These are phyloP conservation scores for Hesperophylax magnus DNA, from an alignment of 1,140 invertebrate genomes.

Conservation along the genomic window DNA sequence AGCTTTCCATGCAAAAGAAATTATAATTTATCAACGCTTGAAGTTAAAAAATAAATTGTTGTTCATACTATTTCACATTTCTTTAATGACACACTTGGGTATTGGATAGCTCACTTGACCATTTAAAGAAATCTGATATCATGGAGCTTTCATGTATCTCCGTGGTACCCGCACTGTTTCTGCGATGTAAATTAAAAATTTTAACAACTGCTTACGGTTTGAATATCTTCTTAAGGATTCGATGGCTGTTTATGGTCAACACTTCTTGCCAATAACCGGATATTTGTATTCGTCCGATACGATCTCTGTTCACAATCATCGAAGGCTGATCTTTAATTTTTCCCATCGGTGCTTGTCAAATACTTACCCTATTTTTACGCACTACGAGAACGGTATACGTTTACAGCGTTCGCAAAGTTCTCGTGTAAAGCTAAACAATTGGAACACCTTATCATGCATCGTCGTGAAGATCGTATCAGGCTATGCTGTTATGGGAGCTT, in stretches of 20 bases:
- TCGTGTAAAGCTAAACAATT: no score
- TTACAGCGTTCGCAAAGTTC: no score
- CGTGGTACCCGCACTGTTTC: background rate
- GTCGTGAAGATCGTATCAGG: no score
- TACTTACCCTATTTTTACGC: background rate
- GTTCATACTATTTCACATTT: no score
- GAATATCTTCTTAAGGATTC: background rate
- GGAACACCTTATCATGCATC: no score
- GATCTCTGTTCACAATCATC: background rate
- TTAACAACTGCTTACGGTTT: conserved; percentile 8
- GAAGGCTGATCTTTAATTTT: background rate
- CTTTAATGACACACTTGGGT: no score
- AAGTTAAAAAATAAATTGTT: no score
- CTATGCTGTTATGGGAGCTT: no score
- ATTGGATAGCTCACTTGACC: background rate
- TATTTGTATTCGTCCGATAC: conserved; percentile 5
- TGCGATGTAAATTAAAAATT: background rate
- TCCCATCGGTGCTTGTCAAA: background rate
- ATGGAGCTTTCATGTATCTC: no score
- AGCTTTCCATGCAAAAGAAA: no score
- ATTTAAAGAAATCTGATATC: conserved; percentile 14
- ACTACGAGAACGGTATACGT: background rate
- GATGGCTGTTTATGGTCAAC: conserved; percentile 3
- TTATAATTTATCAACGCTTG: no score
- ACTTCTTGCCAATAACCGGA: conserved; percentile 5